Evolutionary conservation across 2,113 vertebrate genomes (phyloP), one percentile per base, ranked within the genome.

Genomic region (Guaruba guarouba): DNA sequence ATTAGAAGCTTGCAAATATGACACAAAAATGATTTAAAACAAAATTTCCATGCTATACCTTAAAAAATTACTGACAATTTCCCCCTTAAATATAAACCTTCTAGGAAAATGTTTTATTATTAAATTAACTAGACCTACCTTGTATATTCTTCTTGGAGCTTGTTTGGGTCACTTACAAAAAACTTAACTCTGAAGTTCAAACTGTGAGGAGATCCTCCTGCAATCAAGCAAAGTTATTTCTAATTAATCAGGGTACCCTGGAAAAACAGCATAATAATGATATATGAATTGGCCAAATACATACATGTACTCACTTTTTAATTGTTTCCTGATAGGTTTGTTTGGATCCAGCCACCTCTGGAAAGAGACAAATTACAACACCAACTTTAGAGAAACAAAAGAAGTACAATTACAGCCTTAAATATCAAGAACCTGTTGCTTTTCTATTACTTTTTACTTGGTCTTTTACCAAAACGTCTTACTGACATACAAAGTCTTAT

Each of bases 61-160:
- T 44, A 35, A 75, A 66, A 43, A 62, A 61, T 3, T 7, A 79
- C 46, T 13, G 1, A 28, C 15, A 2, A 1, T 51, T 81, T 81
- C 57, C 59, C 48, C 41, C 27, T 73, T 81, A 79, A 39, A 49
- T 6, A 54, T n/a, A 79, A 64, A 20, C n/a, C 18, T 44, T 68
- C 23, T 67, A 75, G 69, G 68, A 51, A 85, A 39, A 13, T 33
- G 7, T 75, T 89, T 75, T 37, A 54, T 9, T 69, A 23, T 57
- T 39, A 77, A 87, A 74, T 68, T 85, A 76, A 49, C 33, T 39
- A 78, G 39, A 97, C 98, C 94, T 96, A 99, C 99, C 99, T 98
- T 95, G 99, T 99, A 96, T 99, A 99, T 96, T 99, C 99, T 98
- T 99, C 99, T 98, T 99, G 99, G 95, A 99, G 99, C 97, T 99